These are phyloP conservation scores for Hoplostethus atlanticus DNA, from an alignment of 2,797 vertebrate genomes.

Conservation along the genomic window DNA sequence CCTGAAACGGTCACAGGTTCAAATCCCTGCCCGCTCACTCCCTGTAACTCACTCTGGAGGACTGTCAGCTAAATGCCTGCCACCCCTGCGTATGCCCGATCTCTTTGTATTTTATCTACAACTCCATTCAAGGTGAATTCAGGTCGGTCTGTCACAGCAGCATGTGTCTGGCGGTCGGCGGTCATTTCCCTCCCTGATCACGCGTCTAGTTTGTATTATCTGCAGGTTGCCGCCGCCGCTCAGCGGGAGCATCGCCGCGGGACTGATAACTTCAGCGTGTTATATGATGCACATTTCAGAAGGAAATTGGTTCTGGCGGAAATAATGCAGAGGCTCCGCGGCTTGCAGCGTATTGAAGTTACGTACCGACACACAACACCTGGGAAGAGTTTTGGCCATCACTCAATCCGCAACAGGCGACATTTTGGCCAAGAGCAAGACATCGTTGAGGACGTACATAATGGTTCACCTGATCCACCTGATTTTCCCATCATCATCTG, in stretches of 20 bases:
- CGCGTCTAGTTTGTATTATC: conserved; percentile 20
- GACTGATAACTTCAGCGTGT: conserved; percentile 8
- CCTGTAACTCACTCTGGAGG: no score
- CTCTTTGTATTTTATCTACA: conserved; percentile 11
- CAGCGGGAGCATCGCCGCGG: conserved; percentile 6
- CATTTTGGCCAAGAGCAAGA: conserved; percentile 3
- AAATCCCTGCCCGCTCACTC: no score
- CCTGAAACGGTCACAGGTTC: conserved; percentile 11
- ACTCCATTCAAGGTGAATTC: conserved; percentile 1
- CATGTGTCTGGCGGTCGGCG: neutral
- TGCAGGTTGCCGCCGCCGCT: conserved; percentile 11
- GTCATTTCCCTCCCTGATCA: neutral
- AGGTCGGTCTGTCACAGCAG: conserved; percentile 4
- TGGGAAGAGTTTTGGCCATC: no score
- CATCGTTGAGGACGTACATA: neutral
- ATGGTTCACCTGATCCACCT: neutral
- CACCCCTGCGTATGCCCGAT: neutral
- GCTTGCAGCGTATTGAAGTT: neutral
- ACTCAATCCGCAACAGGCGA: neutral
- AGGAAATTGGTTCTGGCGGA: conserved; percentile 24
- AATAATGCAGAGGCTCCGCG: conserved; percentile 30
- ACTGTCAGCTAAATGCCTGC: neutral
- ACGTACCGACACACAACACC: no score
- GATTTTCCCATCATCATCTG: neutral
- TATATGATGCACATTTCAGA: conserved; percentile 37